Evolutionary conservation across 2,888 invertebrate species (phyloP), one percentile per base, ranked within the genome.

Genomic region (Eristalis intricaria): DNA sequence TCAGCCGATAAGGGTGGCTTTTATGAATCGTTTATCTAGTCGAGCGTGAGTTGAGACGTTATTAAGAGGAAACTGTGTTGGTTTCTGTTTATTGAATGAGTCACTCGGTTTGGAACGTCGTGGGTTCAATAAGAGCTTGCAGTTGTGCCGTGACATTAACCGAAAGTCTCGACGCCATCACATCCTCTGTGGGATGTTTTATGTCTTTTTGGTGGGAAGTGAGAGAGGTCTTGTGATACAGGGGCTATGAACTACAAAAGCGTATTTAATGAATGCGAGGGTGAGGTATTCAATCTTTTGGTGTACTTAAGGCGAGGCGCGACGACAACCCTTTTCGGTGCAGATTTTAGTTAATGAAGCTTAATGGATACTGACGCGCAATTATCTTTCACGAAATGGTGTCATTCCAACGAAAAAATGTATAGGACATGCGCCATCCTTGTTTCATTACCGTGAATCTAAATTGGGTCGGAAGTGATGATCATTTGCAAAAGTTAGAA

Each of bases 61-160:
- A 35, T 64, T 64, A 26, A 22, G 35, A 26, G 29, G 64, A 35
- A 64, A 19, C 35, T 35, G 19, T 64, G 64, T 64, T 64, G 19
- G 64, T 64, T 63, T 64, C 64, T 64, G 35, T 64, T 64, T 64
- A 29, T 35, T 64, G 29, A 35, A 64, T 64, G 64, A 64, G 32
- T 64, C 64, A 64, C 32, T 50, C 19, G 50, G 50, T 19, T 19
- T 19, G 19, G 19, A 7, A 19, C 19, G 50, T 50, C 50, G 50
- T 50, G 19, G 19, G 19, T 19, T 50, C 19, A 5, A 19, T 4
- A 19, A n/a, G 50, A 50, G 19, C 10, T 8, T 50, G 19, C 50
- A 50, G 50, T 50, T n/a, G 43, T 19, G 43, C 43, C 5, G n/a
- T 50, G n/a, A 50, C 4, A 50, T 50, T 50, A 50, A 50, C n/a